A percentile compares a stretch with the other conserved stretches of the same genome.
Conservation (phyloP, 2,797 vertebrate genomes). For the Lerista edwardsae region DNA sequence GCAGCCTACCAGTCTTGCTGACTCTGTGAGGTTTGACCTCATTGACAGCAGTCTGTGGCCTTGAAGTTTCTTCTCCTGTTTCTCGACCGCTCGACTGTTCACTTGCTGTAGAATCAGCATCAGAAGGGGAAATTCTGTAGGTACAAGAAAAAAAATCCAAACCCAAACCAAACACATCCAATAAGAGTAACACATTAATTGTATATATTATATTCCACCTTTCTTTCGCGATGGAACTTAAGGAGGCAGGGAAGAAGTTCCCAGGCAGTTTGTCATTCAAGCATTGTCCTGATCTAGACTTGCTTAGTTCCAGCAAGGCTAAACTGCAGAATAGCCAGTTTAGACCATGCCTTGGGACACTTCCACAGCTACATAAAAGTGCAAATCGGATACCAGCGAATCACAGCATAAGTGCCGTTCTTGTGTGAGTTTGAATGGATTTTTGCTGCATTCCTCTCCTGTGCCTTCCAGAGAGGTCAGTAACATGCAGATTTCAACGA, state of each 20-base stretch:
- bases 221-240: neutral
- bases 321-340: neutral
- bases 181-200: no score
- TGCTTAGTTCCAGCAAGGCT: neutral
- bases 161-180: neutral
- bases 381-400: neutral
- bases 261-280: neutral
- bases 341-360: neutral
- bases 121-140: constrained; percentile 90
- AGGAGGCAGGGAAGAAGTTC: neutral
- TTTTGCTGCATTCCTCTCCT: neutral
- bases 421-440: neutral
- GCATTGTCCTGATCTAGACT: neutral
- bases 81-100: constrained; percentile 92
- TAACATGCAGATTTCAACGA: neutral
- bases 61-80: constrained; percentile 85
- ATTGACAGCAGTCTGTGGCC: constrained; percentile 76
- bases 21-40: constrained; percentile 84
- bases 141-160: constrained; percentile 32
- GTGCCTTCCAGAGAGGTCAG: neutral
- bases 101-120: constrained; percentile 91
- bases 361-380: neutral
- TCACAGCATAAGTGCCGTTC: neutral
- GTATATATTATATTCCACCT: neutral
- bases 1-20: constrained; percentile 84